These are phyloP conservation scores for Neoaliturus tenellus DNA, from an alignment of 2,888 invertebrate species.

Conservation along the genomic window DNA sequence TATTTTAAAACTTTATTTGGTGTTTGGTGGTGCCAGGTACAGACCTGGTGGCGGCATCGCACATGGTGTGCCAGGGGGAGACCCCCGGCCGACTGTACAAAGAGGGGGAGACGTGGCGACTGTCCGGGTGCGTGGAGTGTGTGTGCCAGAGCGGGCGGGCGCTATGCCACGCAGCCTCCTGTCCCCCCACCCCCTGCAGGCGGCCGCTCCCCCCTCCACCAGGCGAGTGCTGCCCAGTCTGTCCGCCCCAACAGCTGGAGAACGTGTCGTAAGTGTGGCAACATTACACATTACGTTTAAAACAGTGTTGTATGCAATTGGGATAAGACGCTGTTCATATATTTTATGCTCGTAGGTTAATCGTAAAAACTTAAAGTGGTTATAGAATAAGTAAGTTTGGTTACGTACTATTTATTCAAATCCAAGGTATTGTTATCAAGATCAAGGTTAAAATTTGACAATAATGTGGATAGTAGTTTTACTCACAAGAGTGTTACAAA, in stretches of 20 bases:
- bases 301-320: too few species aligned
- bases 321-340: too few species aligned
- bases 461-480: too few species aligned
- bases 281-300: not conserved
- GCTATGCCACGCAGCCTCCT: slow-evolving; percentile 72
- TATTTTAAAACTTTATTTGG: too few species aligned
- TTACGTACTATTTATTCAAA: too few species aligned
- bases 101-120: slow-evolving; percentile 75
- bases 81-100: slow-evolving; percentile 69
- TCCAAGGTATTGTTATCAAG: too few species aligned
- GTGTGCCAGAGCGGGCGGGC: slow-evolving; percentile 74
- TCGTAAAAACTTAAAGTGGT: too few species aligned
- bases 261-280: slow-evolving; percentile 39
- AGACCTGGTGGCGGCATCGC: slow-evolving; percentile 28
- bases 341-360: too few species aligned
- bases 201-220: slow-evolving; percentile 67
- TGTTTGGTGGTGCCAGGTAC: too few species aligned
- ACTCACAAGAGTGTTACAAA: too few species aligned
- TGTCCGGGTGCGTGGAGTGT: slow-evolving; percentile 73
- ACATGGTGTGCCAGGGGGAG: slow-evolving; percentile 60
- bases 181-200: slow-evolving; percentile 73
- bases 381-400: too few species aligned
- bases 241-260: slow-evolving; percentile 57
- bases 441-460: too few species aligned
- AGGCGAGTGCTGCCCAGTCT: slow-evolving; percentile 66